Conservation (phyloP, 2,888 invertebrate genomes). For the Apeira syringaria region DNA sequence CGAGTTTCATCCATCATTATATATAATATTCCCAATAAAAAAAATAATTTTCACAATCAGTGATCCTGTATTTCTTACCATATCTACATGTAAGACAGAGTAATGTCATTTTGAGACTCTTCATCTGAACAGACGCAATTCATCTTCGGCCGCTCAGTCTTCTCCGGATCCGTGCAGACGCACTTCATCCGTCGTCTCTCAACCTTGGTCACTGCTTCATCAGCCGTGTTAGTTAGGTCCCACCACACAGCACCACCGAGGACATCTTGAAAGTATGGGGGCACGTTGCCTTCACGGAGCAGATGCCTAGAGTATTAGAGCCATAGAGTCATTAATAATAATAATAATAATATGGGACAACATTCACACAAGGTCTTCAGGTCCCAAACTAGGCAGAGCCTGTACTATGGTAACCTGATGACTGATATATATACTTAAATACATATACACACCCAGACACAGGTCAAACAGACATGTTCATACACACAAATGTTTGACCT, state of each 20-base stretch:
- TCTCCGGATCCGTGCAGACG: slow-evolving; percentile 38
- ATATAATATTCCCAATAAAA: too few relatives aligned
- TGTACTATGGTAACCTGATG: too few relatives aligned
- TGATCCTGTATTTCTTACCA: slow-evolving; percentile 1
- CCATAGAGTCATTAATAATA: too few relatives aligned
- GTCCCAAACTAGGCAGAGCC: too few relatives aligned
- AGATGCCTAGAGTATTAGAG: slow-evolving; percentile 40
- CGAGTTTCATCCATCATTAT: too few relatives aligned
- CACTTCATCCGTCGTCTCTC: slow-evolving; percentile 60
- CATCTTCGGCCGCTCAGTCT: slow-evolving; percentile 52
- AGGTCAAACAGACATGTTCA: too few relatives aligned
- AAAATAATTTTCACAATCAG: too few relatives aligned
- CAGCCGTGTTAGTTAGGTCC: slow-evolving; percentile 59
- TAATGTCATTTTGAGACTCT: not conserved
- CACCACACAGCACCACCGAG: slow-evolving; percentile 75
- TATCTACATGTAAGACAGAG: slow-evolving; percentile 3
- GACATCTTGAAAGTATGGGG: slow-evolving; percentile 71
- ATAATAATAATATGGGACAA: too few relatives aligned
- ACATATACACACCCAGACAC: too few relatives aligned
- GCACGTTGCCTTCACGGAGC: slow-evolving; percentile 66
- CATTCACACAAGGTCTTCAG: too few relatives aligned
- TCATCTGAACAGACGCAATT: slow-evolving; percentile 49
- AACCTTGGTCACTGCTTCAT: slow-evolving; percentile 48
- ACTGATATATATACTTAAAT: too few relatives aligned
- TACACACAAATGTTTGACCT: too few relatives aligned